Evolutionary conservation across 2,888 invertebrate species (phyloP).

Genomic region (Nomada lathburiana): DNA sequence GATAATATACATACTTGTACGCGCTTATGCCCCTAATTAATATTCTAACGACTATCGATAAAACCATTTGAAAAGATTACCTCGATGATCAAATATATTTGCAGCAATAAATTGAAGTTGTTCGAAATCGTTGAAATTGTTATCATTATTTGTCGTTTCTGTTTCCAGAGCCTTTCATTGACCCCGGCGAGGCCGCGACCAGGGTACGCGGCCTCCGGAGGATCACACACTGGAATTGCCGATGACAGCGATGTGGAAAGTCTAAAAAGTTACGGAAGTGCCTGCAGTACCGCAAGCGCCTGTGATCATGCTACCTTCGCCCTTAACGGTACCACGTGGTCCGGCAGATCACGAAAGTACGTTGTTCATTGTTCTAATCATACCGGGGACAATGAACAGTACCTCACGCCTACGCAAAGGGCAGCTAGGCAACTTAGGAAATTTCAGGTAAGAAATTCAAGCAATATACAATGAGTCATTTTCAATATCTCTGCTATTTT

Average conservation of each 20-base stretch:
- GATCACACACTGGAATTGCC: constrained; percentile 83
- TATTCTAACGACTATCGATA: background rate
- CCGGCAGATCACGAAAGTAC: constrained; percentile 87
- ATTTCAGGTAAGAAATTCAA: constrained; percentile 84
- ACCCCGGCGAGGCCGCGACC: constrained; percentile 81
- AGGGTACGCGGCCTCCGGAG: constrained; percentile 79
- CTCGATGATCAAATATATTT: background rate
- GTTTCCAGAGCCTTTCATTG: constrained; percentile 81
- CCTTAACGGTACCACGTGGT: constrained; percentile 87
- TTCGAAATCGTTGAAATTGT: background rate
- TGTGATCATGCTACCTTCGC: constrained; percentile 94
- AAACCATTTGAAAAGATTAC: background rate
- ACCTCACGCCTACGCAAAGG: constrained; percentile 94
- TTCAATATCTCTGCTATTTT: background rate
- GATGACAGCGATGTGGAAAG: constrained; percentile 90
- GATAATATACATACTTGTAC: background rate
- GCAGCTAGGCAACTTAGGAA: constrained; percentile 92
- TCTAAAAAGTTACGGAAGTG: constrained; percentile 91
- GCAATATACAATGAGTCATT: background rate
- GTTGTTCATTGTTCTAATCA: constrained; percentile 94
- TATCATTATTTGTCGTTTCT: background rate
- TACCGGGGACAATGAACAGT: constrained; percentile 91
- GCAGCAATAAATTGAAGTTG: background rate
- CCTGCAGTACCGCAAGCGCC: constrained; percentile 90
- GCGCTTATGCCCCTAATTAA: background rate